A percentile compares a stretch with the other conserved stretches of the same genome.
These are phyloP conservation scores for Papilio polytes DNA, from an alignment of 1,140 invertebrate species.

Conservation along the genomic window DNA sequence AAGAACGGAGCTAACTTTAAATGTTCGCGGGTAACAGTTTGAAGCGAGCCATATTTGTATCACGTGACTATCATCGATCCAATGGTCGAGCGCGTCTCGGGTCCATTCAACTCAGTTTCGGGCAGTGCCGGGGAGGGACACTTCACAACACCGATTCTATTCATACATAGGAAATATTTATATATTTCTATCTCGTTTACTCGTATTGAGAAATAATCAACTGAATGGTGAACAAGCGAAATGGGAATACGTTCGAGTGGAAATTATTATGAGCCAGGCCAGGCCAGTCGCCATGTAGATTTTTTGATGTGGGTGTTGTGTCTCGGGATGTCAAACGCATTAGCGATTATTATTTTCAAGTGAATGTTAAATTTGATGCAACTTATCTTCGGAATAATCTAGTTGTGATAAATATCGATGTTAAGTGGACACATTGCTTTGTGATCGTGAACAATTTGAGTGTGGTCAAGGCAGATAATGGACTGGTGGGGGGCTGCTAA, in stretches of 20 bases:
- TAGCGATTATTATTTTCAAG: slow-evolving; percentile 83
- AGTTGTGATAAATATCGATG: slow-evolving; percentile 59
- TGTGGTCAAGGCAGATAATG: slow-evolving; percentile 79
- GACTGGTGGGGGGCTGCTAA: slow-evolving; percentile 81
- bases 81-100: slow-evolving; percentile 83
- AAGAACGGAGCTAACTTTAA: slow-evolving; percentile 47
- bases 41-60: slow-evolving; percentile 71
- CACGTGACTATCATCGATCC: slow-evolving; percentile 84
- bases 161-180: slow-evolving; percentile 82
- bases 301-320: slow-evolving; percentile 84
- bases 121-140: slow-evolving; percentile 78
- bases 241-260: slow-evolving; percentile 81
- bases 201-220: slow-evolving; percentile 81
- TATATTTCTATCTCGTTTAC: slow-evolving; percentile 74
- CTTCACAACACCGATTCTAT: slow-evolving; percentile 82
- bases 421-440: slow-evolving; percentile 68
- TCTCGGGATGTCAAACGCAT: slow-evolving; percentile 82
- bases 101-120: slow-evolving; percentile 83
- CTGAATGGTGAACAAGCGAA: slow-evolving; percentile 83
- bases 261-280: slow-evolving; percentile 81
- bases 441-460: slow-evolving; percentile 66
- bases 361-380: slow-evolving; percentile 76
- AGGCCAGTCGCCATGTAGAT: slow-evolving; percentile 82
- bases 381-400: slow-evolving; percentile 61
- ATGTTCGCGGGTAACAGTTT: slow-evolving; percentile 58